Percentiles rank a stretch among this genome's conserved stretches.
These are phyloP conservation scores for Monoplex corrugatus DNA, from an alignment of 2,888 invertebrate species.

Conservation along the genomic window DNA sequence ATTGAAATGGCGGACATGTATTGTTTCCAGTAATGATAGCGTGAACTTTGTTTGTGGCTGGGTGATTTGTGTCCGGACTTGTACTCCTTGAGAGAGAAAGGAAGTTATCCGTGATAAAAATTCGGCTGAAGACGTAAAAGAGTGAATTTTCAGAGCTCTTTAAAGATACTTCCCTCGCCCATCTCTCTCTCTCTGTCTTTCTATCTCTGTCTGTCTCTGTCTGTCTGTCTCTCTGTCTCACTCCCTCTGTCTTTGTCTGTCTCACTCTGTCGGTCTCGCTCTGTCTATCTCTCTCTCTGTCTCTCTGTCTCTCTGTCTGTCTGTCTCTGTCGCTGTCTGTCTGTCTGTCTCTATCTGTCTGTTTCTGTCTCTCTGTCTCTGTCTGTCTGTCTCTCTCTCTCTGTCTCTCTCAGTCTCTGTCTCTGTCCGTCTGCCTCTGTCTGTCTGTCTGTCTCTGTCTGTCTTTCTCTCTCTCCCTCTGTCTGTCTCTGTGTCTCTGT, in stretches of 20 bases:
- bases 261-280: neutral
- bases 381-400: constrained; percentile 11
- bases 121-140: no score
- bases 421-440: neutral
- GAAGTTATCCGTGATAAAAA: neutral
- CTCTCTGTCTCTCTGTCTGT: neutral
- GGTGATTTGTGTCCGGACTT: neutral
- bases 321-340: neutral
- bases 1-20: no score
- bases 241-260: neutral
- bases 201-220: constrained; percentile 1
- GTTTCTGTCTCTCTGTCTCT: neutral
- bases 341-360: constrained; percentile 9
- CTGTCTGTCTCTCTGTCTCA: neutral
- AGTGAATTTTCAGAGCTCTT: no score
- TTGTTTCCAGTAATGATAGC: no score
- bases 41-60: neutral
- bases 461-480: neutral
- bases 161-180: neutral
- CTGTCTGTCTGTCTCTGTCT: neutral
- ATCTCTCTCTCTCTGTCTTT: neutral
- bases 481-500: neutral
- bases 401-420: neutral
- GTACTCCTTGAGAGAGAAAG: no score
- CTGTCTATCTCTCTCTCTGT: neutral